Evolutionary conservation across 2,113 vertebrate genomes (phyloP).

Genomic region (Larimichthys polyactis): DNA sequence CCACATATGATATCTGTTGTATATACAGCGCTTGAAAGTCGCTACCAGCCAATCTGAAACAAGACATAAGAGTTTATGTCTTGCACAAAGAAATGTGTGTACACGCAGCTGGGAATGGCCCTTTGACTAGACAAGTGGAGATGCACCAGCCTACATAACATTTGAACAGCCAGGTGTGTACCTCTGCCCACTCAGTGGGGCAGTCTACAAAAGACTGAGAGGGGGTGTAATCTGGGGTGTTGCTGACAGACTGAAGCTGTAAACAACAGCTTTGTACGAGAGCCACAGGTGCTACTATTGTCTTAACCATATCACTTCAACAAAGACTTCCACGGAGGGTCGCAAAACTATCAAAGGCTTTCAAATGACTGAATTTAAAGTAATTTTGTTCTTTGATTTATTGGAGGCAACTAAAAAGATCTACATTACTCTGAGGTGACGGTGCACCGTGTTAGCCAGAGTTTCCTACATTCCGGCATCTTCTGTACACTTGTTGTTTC

Average conservation of each 20-base stretch:
- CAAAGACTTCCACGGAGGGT: slow-evolving; percentile 15
- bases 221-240: slow-evolving; percentile 24
- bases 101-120: background rate
- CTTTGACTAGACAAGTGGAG: background rate
- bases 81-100: background rate
- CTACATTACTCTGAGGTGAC: background rate
- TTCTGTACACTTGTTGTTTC: slow-evolving; percentile 45
- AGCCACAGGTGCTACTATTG: slow-evolving; percentile 72
- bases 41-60: slow-evolving; percentile 15
- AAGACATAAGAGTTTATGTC: slow-evolving; percentile 52
- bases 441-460: background rate
- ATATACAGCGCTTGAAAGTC: background rate
- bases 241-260: slow-evolving; percentile 28
- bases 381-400: background rate
- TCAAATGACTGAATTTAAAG: background rate
- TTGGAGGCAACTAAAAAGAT: background rate
- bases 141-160: slow-evolving; percentile 22
- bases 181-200: slow-evolving; percentile 24
- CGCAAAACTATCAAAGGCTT: slow-evolving; percentile 16
- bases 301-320: slow-evolving; percentile 49
- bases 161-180: slow-evolving; percentile 51
- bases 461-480: slow-evolving; percentile 7
- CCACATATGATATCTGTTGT: background rate
- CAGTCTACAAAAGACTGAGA: slow-evolving; percentile 16
- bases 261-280: slow-evolving; percentile 54